Base-by-base conservation (phyloP, 2,113 vertebrate species). In the Ophthalmotilapia sp. region DNA sequence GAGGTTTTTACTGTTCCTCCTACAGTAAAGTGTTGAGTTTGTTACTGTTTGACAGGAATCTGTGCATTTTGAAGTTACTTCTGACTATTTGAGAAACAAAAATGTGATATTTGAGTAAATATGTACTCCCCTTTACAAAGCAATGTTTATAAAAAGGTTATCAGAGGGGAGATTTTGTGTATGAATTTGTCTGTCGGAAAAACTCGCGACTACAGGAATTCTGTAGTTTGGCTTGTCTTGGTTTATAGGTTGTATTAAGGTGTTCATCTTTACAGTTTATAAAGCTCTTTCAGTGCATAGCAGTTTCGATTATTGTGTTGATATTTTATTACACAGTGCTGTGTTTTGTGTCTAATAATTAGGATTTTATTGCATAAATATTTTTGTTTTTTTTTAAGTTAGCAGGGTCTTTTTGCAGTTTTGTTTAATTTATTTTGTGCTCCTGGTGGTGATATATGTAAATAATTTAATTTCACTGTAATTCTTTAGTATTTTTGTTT, bases 381-480 rank as follows among this genome's bases (percentile, higher is more conserved):
- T 49, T 29, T 15, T 36, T 23, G 4, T 0, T 0, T 3, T 31
- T 47, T 49, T 49, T 49, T 7, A 62, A 47, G 42, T 77, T 77
- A n/a, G 6, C 15, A 49, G 26, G 70, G 26, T 31, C 6, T 12
- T 49, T 49, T 77, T 49, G 21, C 23, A 5, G 70, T 47, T 42
- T 47, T 47, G 26, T 75, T 75, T 47, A 0, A 1, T n/a, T 68
- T 68, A 13, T 68, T 68, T 68, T 38, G 62, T 68, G 62, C 33
- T 21, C 6, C 62, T 68, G 62, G 33, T 65, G 4, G 33, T 36
- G 33, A 65, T 65, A 65, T 68, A 68, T 68, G 11, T 21, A 68
- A 68, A 68, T 38, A 38, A 38, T 68, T 68, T 29, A 1, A 47
- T 75, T 47, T 75, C 14, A 73, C 68, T 47, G 40, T 73, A 47